phyloP scores from a whole-genome alignment of 2,113 vertebrate genomes.

The Cheilinus undulatus region DNA sequence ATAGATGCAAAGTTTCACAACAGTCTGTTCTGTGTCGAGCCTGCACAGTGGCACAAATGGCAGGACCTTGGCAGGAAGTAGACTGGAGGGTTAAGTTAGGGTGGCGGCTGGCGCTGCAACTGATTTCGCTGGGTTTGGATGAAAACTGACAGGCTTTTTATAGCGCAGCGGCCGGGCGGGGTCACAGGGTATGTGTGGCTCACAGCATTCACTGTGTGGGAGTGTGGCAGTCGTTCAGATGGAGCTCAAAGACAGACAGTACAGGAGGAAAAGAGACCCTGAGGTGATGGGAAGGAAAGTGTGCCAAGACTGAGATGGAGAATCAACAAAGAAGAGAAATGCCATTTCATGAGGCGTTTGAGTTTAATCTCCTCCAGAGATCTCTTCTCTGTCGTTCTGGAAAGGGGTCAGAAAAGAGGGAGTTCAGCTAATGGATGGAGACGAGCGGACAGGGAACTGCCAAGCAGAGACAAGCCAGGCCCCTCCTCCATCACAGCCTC shows the following conservation, averaged over 20 bases:
- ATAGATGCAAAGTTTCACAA: slow-evolving; percentile 55
- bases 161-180: slow-evolving; percentile 75
- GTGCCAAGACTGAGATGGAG: slow-evolving; percentile 19
- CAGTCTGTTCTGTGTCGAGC: slow-evolving; percentile 38
- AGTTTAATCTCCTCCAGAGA: slow-evolving; percentile 7
- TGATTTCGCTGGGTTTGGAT: slow-evolving; percentile 77
- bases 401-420: slow-evolving; percentile 28
- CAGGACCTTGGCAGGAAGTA: slow-evolving; percentile 63
- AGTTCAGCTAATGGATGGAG: slow-evolving; percentile 32
- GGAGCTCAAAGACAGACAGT: slow-evolving; percentile 37
- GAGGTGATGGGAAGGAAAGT: slow-evolving; percentile 40
- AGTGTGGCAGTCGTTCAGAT: slow-evolving; percentile 58
- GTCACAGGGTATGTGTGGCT: slow-evolving; percentile 76
- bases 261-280: slow-evolving; percentile 32
- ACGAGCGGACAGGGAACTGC: slow-evolving; percentile 32
- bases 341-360: slow-evolving; percentile 20
- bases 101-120: slow-evolving; percentile 66
- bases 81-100: slow-evolving; percentile 63
- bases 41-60: slow-evolving; percentile 46
- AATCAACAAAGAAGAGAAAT: slow-evolving; percentile 37
- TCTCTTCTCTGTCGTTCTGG: slow-evolving; percentile 24
- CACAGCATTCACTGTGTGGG: slow-evolving; percentile 70
- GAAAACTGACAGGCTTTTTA: slow-evolving; percentile 76
- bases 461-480: slow-evolving; percentile 40
- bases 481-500: slow-evolving; percentile 35